Base-by-base conservation (phyloP, 2,888 invertebrate species). In the Campaea margaritaria region DNA sequence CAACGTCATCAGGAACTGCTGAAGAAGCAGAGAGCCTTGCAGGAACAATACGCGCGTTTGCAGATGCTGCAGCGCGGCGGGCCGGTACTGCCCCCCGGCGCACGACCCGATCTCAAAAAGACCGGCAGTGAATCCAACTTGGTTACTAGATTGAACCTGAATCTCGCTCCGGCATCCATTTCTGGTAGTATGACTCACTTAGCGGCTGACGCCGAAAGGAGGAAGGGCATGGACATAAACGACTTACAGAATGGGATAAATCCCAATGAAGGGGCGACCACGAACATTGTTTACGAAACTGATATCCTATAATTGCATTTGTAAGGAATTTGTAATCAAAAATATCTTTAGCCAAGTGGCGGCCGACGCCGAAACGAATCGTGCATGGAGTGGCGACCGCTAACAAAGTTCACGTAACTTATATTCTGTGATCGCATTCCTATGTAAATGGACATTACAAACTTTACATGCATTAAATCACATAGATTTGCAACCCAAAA, bases 91-190 rank as follows among this genome's bases (percentile, higher is more conserved):
- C 93, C 95, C 11, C 93, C 94, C 2, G 89, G 93, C 47, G 94
- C 95, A 2, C 94, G 95, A 28, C 93, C 95, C 0, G 95, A 95
- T 12, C 90, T 97, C 42, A 97, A 97, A 83, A 97, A 97, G 79
- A 97, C 97, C 10, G 97, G 97, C 60, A 97, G 96, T 77, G 97
- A 97, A 85, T 96, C 97, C 44, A 97, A 97, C 82, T 91, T 97
- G 39, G 91, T 97, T 55, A 95, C 96, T 50, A 97, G 97, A 82
- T 95, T 97, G 95, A 96, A 96, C 42, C 87, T 97, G 16, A 95
- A 95, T 65, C 87, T 96, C 36, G 94, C 95, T 2, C 74, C 85
- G 12, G 81, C 86, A 8, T 73, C 75, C 38, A 69, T 89, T 27
- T 86, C 91, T 1, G 91, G 91, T 42, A 91, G 91, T 62, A 85